Evolutionary conservation across 2,888 invertebrate genomes (phyloP), one percentile per base, ranked within the genome.

Genomic region (Galerucella nymphaeae): DNA sequence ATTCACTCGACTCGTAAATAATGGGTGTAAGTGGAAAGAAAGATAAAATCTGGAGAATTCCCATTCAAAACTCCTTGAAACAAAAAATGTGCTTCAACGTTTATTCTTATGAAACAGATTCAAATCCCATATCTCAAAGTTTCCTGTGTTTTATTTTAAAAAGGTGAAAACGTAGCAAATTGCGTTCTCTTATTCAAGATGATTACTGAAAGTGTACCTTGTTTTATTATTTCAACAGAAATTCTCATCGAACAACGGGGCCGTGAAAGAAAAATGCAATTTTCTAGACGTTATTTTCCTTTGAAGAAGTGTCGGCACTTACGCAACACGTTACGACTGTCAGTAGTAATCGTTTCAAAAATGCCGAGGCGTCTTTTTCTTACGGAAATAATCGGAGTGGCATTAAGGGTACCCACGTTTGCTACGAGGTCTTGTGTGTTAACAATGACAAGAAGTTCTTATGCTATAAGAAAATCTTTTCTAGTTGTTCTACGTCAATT

Each of bases 291-390:
- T 69, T 69, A 69, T 68, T 68, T 72, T 42, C 58, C 64, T 63
- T 68, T 45, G 57, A 67, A 70, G 66, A 73, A 70, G 66, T 63
- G 66, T 66, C 65, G 72, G 57, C 61, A 62, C 65, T 72, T 72
- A 65, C 65, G 65, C 68, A 64, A 70, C 73, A 73, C 69, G 41
- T 73, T 59, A 62, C 69, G 66, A 73, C 68, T 57, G 67, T 70
- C 66, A 53, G 16, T 48, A 20, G 67, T 70, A 73, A 70, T 73
- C 73, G 73, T 70, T 70, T 73, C 57, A 57, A 64, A 68, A 73
- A 70, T 70, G 58, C 64, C 53, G 50, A 66, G 58, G 50, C 55
- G 68, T 30, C 66, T 20, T 69, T 68, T 68, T 53, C 50, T 58
- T 42, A 55, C 14, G 14, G 20, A 48, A 68, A 64, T 50, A 68